Conservation (phyloP, 2,113 vertebrate genomes). For the Pogonocichla stellata region DNA sequence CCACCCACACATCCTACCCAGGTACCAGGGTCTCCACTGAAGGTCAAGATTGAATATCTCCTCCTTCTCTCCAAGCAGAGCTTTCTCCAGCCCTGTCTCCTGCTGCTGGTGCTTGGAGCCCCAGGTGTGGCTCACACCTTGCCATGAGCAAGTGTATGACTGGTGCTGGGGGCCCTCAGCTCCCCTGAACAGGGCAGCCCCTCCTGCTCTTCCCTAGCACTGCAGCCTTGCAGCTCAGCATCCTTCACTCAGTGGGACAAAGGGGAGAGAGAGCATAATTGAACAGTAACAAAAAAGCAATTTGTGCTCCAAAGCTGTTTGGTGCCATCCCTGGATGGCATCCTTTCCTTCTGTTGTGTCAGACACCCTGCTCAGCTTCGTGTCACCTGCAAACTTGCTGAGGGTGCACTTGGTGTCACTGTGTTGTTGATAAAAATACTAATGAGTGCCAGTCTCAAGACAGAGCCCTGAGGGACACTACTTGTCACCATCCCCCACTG, state of each 20-base stretch:
- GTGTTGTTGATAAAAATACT: neutral
- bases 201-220: neutral
- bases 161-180: neutral
- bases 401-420: neutral
- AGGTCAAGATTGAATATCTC: accelerated
- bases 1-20: neutral
- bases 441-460: neutral
- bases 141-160: accelerated
- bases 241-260: accelerated
- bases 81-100: neutral
- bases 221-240: neutral
- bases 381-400: neutral
- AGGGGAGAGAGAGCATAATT: accelerated
- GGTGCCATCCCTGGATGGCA: neutral
- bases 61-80: accelerated
- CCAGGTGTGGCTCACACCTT: accelerated
- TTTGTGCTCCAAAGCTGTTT: neutral
- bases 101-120: accelerated
- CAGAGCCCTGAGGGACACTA: neutral
- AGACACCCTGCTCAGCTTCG: neutral
- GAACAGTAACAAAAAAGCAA: neutral
- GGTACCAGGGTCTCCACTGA: neutral
- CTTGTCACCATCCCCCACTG: neutral
- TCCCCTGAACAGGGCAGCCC: neutral
- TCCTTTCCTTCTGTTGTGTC: neutral